These are phyloP conservation scores for Nasonovia ribisnigri DNA, from an alignment of 2,888 invertebrate genomes.

Conservation along the genomic window DNA sequence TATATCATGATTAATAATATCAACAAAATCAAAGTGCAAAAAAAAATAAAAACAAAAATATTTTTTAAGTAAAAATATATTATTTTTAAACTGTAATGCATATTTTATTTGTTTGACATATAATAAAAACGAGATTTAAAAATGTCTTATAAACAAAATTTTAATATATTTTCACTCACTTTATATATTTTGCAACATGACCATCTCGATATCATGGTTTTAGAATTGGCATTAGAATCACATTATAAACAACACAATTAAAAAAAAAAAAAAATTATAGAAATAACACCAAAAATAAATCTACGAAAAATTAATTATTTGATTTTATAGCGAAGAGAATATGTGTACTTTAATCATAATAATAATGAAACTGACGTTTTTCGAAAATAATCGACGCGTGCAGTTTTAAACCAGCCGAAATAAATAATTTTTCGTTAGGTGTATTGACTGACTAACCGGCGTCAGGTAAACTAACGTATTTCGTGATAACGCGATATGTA, in stretches of 20 bases:
- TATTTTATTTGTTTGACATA: neutral
- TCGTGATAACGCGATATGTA: constrained; percentile 63
- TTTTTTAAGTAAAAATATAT: neutral
- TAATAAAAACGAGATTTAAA: neutral
- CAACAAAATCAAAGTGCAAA: neutral
- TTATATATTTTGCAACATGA: constrained; percentile 4
- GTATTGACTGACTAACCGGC: constrained; percentile 60
- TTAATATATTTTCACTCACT: constrained; percentile 45
- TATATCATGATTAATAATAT: neutral
- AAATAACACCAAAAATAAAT: neutral
- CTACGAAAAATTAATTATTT: neutral
- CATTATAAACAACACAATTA: constrained; percentile 5
- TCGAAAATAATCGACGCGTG: neutral
- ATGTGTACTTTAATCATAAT: neutral
- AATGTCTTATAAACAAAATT: neutral
- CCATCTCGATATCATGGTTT: constrained; percentile 35
- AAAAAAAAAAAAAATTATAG: neutral
- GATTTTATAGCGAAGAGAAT: neutral
- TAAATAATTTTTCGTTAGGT: constrained; percentile 27
- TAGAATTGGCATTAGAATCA: constrained; percentile 11
- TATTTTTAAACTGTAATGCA: neutral
- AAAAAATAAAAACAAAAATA: neutral
- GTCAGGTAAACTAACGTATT: constrained; percentile 61
- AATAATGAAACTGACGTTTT: neutral
- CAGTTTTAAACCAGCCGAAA: constrained; percentile 5